Percentiles rank a stretch among this genome's conserved stretches.
These are phyloP conservation scores for Halcyon senegalensis DNA, from an alignment of 2,113 vertebrate genomes.

Conservation along the genomic window DNA sequence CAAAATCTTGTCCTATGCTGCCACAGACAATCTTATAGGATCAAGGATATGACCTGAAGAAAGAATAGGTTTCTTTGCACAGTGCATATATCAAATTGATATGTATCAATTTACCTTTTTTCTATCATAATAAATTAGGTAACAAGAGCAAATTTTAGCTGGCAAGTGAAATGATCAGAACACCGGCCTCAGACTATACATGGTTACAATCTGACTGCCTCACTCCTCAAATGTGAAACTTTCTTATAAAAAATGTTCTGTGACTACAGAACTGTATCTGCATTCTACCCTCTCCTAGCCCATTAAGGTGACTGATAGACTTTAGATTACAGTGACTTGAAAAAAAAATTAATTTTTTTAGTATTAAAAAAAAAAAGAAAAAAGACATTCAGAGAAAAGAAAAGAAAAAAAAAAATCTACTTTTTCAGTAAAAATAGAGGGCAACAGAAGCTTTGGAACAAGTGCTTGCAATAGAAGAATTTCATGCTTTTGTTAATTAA, in stretches of 20 bases:
- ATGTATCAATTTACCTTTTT: background rate
- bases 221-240: background rate
- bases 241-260: background rate
- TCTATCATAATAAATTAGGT: background rate
- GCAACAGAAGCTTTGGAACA: conserved; percentile 72
- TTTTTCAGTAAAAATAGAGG: conserved; percentile 43
- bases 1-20: background rate
- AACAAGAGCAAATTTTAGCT: background rate
- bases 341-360: conserved; percentile 42
- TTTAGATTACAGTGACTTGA: conserved; percentile 28
- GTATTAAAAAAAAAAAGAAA: background rate
- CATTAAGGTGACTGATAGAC: conserved; percentile 55
- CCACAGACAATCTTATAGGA: background rate
- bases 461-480: conserved; percentile 76
- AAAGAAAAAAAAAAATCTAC: background rate
- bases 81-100: rapidly evolving
- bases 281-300: conserved; percentile 10
- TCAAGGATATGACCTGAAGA: background rate
- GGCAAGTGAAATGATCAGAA: background rate
- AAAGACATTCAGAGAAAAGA: conserved; percentile 31
- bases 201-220: background rate
- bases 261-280: background rate
- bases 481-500: conserved; percentile 90
- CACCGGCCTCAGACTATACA: background rate
- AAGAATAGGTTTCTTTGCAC: background rate